These are phyloP conservation scores for Cossypha heuglini DNA, from an alignment of 2,797 vertebrate genomes.

Conservation along the genomic window DNA sequence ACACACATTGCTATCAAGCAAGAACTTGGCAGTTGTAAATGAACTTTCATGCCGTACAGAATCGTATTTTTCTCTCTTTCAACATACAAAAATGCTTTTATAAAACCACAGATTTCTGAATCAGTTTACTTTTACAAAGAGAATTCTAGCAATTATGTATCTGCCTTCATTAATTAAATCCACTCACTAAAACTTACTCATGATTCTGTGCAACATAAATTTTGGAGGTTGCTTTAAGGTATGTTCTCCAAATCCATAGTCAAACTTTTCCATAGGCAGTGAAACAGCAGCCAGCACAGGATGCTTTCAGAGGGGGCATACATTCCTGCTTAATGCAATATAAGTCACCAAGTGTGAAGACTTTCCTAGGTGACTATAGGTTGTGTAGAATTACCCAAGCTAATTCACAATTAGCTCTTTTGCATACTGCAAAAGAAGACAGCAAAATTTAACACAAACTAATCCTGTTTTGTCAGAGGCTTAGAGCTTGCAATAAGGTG, in stretches of 20 bases:
- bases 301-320: background rate
- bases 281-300: background rate
- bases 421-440: background rate
- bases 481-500: background rate
- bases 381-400: background rate
- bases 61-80: background rate
- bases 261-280: background rate
- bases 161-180: background rate
- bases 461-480: background rate
- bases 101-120: background rate
- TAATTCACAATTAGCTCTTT: background rate
- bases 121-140: background rate
- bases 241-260: rapidly evolving
- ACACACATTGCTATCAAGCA: background rate
- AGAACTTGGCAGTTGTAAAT: background rate
- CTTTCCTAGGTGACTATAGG: background rate
- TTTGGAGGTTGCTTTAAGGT: background rate
- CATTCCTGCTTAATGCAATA: background rate
- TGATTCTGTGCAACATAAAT: background rate
- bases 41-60: background rate
- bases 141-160: background rate
- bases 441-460: background rate
- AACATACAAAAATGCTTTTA: background rate
- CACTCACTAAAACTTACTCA: background rate
- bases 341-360: background rate